phyloP scores from a whole-genome alignment of 1,140 invertebrate genomes.

The Contarinia nasturtii region DNA sequence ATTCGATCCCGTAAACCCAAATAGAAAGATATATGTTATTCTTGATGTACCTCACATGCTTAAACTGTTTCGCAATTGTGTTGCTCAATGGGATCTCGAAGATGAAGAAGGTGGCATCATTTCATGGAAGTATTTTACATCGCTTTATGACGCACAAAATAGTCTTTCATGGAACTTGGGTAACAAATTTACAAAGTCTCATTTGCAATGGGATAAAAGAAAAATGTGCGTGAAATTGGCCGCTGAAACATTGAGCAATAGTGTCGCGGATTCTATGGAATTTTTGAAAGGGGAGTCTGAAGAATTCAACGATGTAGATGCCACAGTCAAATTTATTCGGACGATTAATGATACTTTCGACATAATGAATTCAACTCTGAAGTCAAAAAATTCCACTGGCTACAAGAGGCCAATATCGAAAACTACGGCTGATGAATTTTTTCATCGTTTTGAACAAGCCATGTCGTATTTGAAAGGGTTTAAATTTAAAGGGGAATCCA shows the following conservation, averaged over 20 bases:
- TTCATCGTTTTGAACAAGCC: too few species aligned
- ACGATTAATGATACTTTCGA: neutral
- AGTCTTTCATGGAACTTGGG: neutral
- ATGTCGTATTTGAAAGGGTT: too few species aligned
- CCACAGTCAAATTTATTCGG: neutral
- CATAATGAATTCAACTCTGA: neutral
- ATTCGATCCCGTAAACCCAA: neutral
- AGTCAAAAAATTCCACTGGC: neutral
- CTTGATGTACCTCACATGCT: neutral
- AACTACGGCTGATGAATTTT: neutral
- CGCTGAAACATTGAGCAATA: neutral
- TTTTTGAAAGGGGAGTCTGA: neutral
- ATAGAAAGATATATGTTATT: neutral
- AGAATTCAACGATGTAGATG: neutral
- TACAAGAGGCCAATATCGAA: neutral
- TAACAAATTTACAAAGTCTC: neutral
- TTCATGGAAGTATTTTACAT: neutral
- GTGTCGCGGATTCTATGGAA: neutral
- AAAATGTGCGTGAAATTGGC: neutral
- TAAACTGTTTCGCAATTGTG: neutral
- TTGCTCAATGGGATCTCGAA: neutral
- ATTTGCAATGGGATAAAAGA: neutral
- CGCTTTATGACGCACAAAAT: neutral
- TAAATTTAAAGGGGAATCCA: too few species aligned
- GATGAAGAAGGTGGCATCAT: neutral